Base-by-base conservation (phyloP, 2,113 vertebrate genomes). In the Hemicordylus capensis region DNA sequence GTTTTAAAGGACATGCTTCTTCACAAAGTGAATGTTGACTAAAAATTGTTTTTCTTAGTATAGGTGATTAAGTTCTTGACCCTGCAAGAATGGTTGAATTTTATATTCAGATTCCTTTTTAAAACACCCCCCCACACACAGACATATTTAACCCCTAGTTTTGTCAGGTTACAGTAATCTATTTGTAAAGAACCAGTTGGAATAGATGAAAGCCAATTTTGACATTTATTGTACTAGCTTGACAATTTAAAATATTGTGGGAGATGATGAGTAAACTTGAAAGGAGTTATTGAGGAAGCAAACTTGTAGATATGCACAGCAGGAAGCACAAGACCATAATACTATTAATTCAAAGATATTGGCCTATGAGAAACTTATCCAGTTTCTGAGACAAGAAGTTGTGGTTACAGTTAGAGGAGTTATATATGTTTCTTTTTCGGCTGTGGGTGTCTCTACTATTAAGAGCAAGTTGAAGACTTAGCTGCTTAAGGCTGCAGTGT, bases 201-300 rank as follows among this genome's bases (percentile, higher is more conserved):
- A 74, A 81, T 61, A 59, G 83, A 90, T 1, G 72, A 83, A 91
- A 92, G 84, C 72, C 90, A 81, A 83, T 79, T n/a, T 88, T 93
- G 85, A 89, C 90, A 64, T 81, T 73, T 87, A 84, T 88, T n/a
- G 81, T 66, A 87, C 85, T 87, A 81, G 85, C 77, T 88, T 93
- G 89, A 91, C 89, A 85, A 86, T 87, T 90, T 59, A 44, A 10
- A 88, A 88, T 0, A 0, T 86, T 46, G 91, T 94, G 85, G 89
- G 92, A 92, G 89, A 93, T 90, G 89, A 90, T 80, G 79, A 93
- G 67, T 90, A 93, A 93, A 94, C 84, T 89, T 90, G 44, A 91
- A 92, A 87, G 67, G 6, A 0, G 72, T 90, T 86, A 81, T 61
- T 87, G 86, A 83, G 78, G 78, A 90, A 87, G 70, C 82, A 64